Evolutionary conservation across 92 coral and sea anemone species (phyloP).

Genomic region (Galaxea fascicularis): DNA sequence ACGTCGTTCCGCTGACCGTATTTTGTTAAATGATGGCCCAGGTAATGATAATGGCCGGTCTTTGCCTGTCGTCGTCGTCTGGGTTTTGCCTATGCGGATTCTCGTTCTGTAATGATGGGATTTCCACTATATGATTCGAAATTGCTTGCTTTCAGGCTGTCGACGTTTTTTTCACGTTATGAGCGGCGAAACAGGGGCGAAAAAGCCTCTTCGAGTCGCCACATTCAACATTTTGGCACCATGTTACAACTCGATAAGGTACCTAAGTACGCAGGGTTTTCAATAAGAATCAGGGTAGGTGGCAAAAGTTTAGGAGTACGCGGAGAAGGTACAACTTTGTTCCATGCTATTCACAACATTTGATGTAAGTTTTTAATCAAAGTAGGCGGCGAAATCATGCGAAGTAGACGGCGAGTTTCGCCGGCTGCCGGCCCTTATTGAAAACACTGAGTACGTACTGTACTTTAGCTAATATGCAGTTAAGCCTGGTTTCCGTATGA

Average conservation of each 20-base stretch:
- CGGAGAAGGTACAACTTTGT: no score
- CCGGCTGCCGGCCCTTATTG: no score
- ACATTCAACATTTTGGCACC: conserved; percentile 90
- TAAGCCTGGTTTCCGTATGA: no score
- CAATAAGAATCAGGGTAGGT: no score
- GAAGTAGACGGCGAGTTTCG: no score
- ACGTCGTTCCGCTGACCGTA: conserved; percentile 20
- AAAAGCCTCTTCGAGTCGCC: conserved; percentile 71
- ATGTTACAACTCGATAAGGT: conserved; percentile 79
- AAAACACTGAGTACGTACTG: no score
- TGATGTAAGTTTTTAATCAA: no score
- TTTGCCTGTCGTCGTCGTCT: background rate
- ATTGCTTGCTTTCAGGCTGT: conserved; percentile 31
- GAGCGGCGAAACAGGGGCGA: conserved; percentile 57
- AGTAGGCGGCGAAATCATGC: no score
- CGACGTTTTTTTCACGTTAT: conserved; percentile 60
- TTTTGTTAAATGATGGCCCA: background rate
- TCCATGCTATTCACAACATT: no score
- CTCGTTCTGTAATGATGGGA: conserved; percentile 66
- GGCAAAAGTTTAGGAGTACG: no score
- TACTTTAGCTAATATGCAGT: no score
- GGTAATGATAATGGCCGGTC: background rate
- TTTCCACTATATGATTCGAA: conserved; percentile 64
- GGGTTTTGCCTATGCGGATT: background rate
- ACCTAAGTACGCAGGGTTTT: no score